Evolutionary conservation across 2,888 invertebrate genomes (phyloP).

Genomic region (Tenthredo livida): DNA sequence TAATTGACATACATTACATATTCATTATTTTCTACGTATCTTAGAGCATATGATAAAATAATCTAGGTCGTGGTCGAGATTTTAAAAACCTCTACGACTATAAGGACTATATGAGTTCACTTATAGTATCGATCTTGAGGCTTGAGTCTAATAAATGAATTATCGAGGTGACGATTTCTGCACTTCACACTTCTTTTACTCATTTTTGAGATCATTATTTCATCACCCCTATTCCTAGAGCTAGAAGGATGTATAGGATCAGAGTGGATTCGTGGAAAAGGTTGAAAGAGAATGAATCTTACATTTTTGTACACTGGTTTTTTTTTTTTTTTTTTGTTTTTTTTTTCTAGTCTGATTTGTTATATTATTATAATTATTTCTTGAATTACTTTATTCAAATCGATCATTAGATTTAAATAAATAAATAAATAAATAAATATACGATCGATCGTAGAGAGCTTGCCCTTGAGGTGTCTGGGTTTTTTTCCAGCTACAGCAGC

Average conservation of each 20-base stretch:
- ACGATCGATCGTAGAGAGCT: slow-evolving; percentile 58
- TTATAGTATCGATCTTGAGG: background rate
- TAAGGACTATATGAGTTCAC: background rate
- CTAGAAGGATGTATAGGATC: background rate
- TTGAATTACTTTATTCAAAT: background rate
- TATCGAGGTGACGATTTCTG: background rate
- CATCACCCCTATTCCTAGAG: background rate
- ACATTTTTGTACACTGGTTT: too few relatives aligned
- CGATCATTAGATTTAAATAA: background rate
- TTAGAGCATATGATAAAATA: background rate
- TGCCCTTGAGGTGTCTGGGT: slow-evolving; percentile 75
- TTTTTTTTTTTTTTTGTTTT: background rate
- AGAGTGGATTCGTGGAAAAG: background rate
- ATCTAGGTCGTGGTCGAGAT: background rate
- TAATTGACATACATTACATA: background rate
- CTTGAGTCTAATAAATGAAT: background rate
- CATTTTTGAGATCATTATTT: background rate
- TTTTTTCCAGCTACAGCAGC: slow-evolving; percentile 92
- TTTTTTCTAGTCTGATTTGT: background rate
- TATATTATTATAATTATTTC: background rate
- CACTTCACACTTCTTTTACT: background rate
- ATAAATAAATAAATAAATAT: background rate
- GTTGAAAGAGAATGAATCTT: background rate
- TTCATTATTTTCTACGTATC: background rate
- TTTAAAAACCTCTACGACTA: background rate